Conservation (phyloP, 2,888 invertebrate genomes). For the Marasmarcha lunaedactyla region DNA sequence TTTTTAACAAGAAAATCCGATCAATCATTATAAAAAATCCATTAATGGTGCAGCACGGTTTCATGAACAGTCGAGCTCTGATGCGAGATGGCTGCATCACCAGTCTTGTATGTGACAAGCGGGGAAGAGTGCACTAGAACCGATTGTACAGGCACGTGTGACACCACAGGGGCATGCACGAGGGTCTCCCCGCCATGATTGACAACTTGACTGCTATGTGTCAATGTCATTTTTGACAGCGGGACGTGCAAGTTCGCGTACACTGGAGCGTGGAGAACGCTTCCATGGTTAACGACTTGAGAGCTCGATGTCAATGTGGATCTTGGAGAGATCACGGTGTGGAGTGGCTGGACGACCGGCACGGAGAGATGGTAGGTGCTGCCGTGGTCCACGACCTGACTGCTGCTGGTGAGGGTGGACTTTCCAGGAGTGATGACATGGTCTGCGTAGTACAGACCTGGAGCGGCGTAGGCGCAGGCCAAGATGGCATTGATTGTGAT, state of each 20-base stretch:
- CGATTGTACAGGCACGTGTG: constrained; percentile 7
- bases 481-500: constrained; percentile 29
- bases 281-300: constrained; percentile 23
- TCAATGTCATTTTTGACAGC: constrained; percentile 5
- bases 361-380: constrained; percentile 25
- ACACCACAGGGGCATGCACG: constrained; percentile 11
- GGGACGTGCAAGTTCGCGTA: constrained; percentile 23
- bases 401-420: constrained; percentile 32
- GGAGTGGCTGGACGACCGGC: constrained; percentile 18
- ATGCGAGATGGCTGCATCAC: constrained; percentile 56
- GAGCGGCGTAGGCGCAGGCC: constrained; percentile 33
- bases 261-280: constrained; percentile 11
- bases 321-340: constrained; percentile 17
- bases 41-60: constrained; percentile 35
- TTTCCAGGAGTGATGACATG: constrained; percentile 28
- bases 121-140: constrained; percentile 20
- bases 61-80: constrained; percentile 59
- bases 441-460: constrained; percentile 26
- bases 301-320: constrained; percentile 21
- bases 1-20: too few species aligned
- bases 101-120: constrained; percentile 27
- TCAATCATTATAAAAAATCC: too few species aligned
- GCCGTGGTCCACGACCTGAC: constrained; percentile 35
- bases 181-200: constrained; percentile 21
- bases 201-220: constrained; percentile 25